Conservation (phyloP, 2,888 invertebrate species). For the Parnassius smintheus region DNA sequence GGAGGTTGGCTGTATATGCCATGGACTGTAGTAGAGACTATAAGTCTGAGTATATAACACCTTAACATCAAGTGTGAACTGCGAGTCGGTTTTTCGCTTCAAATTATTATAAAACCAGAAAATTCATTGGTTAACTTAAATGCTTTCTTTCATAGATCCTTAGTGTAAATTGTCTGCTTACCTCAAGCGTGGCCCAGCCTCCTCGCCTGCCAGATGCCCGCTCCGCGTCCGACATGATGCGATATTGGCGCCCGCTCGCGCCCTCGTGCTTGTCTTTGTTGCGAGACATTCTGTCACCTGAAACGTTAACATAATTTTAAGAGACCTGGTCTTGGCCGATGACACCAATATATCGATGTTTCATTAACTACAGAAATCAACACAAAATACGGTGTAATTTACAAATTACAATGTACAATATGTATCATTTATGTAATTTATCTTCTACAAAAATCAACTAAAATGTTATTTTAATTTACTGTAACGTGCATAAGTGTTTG, state of each 20-base stretch:
- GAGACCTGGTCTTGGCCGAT: neutral
- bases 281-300: slow-evolving; percentile 84
- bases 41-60: too few relatives aligned
- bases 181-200: slow-evolving; percentile 95
- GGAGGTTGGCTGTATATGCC: too few relatives aligned
- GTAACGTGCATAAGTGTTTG: too few relatives aligned
- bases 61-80: too few relatives aligned
- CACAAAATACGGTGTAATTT: neutral
- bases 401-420: neutral
- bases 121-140: too few relatives aligned
- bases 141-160: too few relatives aligned
- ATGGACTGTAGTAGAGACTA: too few relatives aligned
- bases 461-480: too few relatives aligned
- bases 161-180: slow-evolving; percentile 48
- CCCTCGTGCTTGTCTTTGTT: slow-evolving; percentile 95
- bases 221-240: slow-evolving; percentile 96
- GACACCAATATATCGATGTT: neutral
- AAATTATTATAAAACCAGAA: too few relatives aligned
- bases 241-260: slow-evolving; percentile 90
- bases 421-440: too few relatives aligned
- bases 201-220: slow-evolving; percentile 95
- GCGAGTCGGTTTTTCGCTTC: too few relatives aligned
- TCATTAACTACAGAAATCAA: neutral
- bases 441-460: too few relatives aligned
- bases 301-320: slow-evolving; percentile 34